Conservation (phyloP, 2,888 invertebrate species). For the Pristionchus entomophagus region DNA sequence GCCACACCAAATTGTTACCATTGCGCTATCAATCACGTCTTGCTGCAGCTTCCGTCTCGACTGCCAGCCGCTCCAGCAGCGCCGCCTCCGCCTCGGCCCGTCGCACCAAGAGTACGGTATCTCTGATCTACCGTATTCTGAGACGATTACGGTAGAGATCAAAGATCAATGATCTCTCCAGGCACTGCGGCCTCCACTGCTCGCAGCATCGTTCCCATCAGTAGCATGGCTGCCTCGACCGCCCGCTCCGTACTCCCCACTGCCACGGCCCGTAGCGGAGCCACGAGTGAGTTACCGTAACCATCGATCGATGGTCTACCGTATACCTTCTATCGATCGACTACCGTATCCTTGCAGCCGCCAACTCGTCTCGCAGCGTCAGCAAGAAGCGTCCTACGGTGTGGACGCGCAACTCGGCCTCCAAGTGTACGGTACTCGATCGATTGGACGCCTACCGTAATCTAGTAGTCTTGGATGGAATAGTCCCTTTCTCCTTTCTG, state of each 20-base stretch:
- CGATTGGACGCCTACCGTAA: neutral
- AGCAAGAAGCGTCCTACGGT: neutral
- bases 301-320: neutral
- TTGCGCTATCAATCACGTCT: too few species aligned
- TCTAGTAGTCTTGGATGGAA: neutral
- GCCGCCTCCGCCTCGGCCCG: slow-evolving; percentile 78
- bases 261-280: neutral
- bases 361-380: slow-evolving; percentile 8
- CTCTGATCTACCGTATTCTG: too few species aligned
- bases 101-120: slow-evolving; percentile 90
- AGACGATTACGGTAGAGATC: slow-evolving; percentile 76
- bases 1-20: too few species aligned
- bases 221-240: neutral
- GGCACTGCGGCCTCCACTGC: neutral
- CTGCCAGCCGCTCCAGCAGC: neutral
- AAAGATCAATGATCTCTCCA: neutral
- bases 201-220: neutral
- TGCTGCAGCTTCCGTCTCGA: too few species aligned
- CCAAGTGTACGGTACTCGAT: neutral
- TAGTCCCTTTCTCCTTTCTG: too few species aligned
- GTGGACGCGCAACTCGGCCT: neutral
- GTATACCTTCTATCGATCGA: neutral
- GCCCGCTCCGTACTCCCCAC: neutral
- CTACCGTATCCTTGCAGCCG: slow-evolving; percentile 13
- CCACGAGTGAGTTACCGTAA: neutral